Percentiles rank a stretch among this genome's conserved stretches.
These are phyloP conservation scores for Spea hammondii DNA, from an alignment of 2,797 vertebrate genomes.

Conservation along the genomic window DNA sequence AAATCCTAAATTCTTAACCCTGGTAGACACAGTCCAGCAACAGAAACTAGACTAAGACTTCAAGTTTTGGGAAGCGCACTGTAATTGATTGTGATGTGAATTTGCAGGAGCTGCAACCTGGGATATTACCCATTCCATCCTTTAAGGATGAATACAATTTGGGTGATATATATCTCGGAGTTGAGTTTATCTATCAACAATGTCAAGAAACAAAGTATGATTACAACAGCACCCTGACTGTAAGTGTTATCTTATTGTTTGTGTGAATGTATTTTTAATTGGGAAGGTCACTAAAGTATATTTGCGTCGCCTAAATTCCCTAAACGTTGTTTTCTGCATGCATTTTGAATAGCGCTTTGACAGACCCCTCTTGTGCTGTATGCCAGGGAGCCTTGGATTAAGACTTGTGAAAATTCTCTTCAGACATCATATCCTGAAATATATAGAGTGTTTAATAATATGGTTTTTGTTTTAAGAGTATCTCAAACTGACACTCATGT, in stretches of 20 bases:
- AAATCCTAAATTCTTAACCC: no score
- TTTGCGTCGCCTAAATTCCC: neutral
- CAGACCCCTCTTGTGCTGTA: neutral
- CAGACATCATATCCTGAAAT: no score
- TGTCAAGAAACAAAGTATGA: conserved; percentile 69
- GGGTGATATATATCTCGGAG: conserved; percentile 86
- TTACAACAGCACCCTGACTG: conserved; percentile 74
- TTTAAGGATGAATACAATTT: conserved; percentile 80
- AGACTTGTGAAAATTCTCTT: no score
- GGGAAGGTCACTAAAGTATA: neutral
- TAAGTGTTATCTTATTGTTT: conserved; percentile 61
- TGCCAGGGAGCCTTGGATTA: no score
- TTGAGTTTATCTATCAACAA: conserved; percentile 84
- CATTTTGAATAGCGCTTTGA: neutral
- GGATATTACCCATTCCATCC: conserved; percentile 73
- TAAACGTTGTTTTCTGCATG: neutral
- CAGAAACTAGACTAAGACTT: no score
- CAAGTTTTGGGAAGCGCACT: neutral
- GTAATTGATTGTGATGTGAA: neutral
- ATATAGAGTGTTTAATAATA: no score
- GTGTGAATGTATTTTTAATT: neutral
- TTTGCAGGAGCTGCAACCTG: conserved; percentile 74
- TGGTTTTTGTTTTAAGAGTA: no score
- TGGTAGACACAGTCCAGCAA: no score
- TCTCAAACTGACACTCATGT: no score